Conservation (phyloP, 1,140 invertebrate genomes). For the Andrena cerasifolii region DNA sequence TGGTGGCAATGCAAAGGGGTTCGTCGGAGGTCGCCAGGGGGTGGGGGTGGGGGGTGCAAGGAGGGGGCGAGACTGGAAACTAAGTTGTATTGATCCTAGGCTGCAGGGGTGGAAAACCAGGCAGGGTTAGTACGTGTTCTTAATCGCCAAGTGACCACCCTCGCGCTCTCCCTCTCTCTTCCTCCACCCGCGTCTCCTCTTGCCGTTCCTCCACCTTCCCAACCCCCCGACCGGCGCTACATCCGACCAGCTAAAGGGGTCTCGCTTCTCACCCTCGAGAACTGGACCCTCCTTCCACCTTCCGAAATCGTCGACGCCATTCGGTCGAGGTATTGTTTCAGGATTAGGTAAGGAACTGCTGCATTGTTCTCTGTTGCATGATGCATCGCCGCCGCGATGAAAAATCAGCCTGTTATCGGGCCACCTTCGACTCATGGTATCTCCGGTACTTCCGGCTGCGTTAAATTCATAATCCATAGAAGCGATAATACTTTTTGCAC, state of each 20-base stretch:
- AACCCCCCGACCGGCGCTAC: conserved; percentile 59
- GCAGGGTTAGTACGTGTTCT: conserved; percentile 83
- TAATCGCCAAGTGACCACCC: conserved; percentile 83
- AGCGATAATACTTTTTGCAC: no score
- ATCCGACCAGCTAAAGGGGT: conserved; percentile 73
- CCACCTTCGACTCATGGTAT: neutral
- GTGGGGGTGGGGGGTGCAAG: conserved; percentile 72
- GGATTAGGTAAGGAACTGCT: conserved; percentile 76
- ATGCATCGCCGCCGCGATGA: conserved; percentile 35
- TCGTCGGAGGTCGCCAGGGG: conserved; percentile 57
- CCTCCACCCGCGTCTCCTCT: conserved; percentile 39
- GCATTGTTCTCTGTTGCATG: conserved; percentile 54
- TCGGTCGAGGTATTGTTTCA: conserved; percentile 76
- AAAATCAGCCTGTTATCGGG: conserved; percentile 31
- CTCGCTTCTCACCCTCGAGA: conserved; percentile 72
- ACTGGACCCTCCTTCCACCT: conserved; percentile 39
- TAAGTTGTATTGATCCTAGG: conserved; percentile 83
- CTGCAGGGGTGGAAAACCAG: conserved; percentile 81
- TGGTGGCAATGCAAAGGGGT: conserved; percentile 48
- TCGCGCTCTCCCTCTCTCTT: conserved; percentile 62
- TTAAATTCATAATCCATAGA: no score
- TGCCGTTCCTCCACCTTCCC: conserved; percentile 64
- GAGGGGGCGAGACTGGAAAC: conserved; percentile 78
- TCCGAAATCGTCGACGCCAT: conserved; percentile 71
- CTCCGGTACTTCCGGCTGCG: no score